phyloP scores from a whole-genome alignment of 2,113 vertebrate genomes.

The Lepus americanus region DNA sequence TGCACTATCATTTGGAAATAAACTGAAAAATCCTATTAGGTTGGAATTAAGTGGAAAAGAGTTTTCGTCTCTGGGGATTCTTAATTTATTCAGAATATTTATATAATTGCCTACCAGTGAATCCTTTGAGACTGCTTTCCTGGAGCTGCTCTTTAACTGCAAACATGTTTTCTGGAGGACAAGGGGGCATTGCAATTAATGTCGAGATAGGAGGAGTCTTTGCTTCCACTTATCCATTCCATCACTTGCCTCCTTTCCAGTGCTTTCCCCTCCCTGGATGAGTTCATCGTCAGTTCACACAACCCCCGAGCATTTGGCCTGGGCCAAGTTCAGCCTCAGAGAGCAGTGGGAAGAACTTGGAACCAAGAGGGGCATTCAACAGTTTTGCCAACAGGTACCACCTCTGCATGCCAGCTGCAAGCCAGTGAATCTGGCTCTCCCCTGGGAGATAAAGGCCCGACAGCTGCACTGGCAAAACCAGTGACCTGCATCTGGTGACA shows the following conservation, averaged over 20 bases:
- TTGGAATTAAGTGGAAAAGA: conserved; percentile 79
- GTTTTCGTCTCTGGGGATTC: conserved; percentile 49
- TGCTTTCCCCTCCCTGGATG: not conserved
- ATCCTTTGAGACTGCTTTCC: conserved; percentile 60
- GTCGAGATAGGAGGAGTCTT: not conserved
- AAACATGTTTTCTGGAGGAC: conserved; percentile 52
- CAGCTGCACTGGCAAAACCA: conserved; percentile 1
- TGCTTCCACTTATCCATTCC: not conserved
- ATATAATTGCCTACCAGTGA: conserved; percentile 68
- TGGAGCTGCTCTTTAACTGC: conserved; percentile 53
- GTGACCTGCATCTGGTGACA: not conserved
- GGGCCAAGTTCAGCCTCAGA: not conserved
- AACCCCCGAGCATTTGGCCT: not conserved
- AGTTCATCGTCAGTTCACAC: not conserved
- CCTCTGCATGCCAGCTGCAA: not conserved
- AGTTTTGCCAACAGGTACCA: conserved; percentile 25
- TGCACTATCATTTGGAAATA: conserved; percentile 76
- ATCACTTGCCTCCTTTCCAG: not conserved
- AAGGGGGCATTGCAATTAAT: not conserved
- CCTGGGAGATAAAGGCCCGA: not conserved
- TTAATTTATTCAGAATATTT: conserved; percentile 73
- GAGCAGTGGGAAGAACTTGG: not conserved
- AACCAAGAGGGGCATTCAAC: not conserved
- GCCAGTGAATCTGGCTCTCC: not conserved
- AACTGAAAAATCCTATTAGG: conserved; percentile 73